Evolutionary conservation across 2,888 invertebrate species (phyloP), one percentile per base, ranked within the genome.

Genomic region (Tetranychus piercei): DNA sequence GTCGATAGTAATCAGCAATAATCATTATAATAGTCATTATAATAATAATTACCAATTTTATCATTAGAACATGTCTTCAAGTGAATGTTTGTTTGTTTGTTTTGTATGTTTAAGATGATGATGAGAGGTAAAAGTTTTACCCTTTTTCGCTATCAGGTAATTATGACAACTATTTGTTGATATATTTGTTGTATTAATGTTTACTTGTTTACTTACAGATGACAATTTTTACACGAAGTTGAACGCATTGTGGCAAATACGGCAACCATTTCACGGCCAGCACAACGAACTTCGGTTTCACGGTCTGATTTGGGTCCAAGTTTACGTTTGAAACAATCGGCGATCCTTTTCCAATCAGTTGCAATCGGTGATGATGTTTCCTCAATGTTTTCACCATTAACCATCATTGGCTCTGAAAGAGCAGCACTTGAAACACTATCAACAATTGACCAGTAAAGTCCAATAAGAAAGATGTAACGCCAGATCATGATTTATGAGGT

Each of bases 211-310:
- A 69, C 69, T 69, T 22, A 69, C 69, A 23, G 22, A 11, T 69
- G 69, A 69, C 69, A 69, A 23, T 69, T 69, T 69, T 69, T 69
- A 23, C 69, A 69, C 1, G 69, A 20, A 23, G 34, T 11, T 69
- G 11, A 23, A 20, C 34, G 11, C 69, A 69, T 69, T 23, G 20
- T 23, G 6, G 20, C 69, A 23, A 69, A 69, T 1, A 23, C 69
- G 20, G 69, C 69, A 69, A 69, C 34, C 69, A 69, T 69, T 69
- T 69, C 69, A 5, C 69, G 69, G 11, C 69, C 69, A 6, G 34
- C 69, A 69, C 69, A 69, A 1, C 69, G 69, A 22, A 69, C 34
- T 5, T 69, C 69, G 6, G 20, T 23, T 69, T 69, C 69, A 20
- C 34, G 69, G 8, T 23, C 34, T 22, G 69, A 69, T 23, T 23